phyloP scores from a whole-genome alignment of 2,888 invertebrate genomes.

The Tetragonisca angustula region DNA sequence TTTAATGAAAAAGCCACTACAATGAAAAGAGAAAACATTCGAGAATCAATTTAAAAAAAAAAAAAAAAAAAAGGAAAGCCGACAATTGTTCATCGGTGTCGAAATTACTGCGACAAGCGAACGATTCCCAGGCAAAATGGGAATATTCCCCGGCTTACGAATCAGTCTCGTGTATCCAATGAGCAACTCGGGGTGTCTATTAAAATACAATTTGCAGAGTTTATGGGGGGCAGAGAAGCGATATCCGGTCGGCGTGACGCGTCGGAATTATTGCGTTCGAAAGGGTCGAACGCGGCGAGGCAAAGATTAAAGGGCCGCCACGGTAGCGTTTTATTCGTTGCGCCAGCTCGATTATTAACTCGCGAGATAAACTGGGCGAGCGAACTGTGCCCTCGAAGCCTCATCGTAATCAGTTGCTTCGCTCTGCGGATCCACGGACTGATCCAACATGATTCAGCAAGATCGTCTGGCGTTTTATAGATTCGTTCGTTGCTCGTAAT shows the following conservation, averaged over 20 bases:
- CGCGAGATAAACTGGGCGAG: constrained; percentile 38
- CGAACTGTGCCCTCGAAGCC: constrained; percentile 28
- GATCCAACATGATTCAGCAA: neutral
- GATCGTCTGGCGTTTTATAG: constrained; percentile 6
- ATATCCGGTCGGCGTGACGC: constrained; percentile 14
- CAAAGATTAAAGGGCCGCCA: constrained; percentile 37
- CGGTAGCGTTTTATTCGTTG: constrained; percentile 25
- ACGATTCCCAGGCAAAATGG: constrained; percentile 6
- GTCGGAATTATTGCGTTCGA: constrained; percentile 11
- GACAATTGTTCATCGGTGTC: neutral
- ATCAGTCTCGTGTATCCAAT: constrained; percentile 9
- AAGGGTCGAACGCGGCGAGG: constrained; percentile 17
- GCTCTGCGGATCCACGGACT: neutral
- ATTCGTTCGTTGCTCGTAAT: too few species aligned
- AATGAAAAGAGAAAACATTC: too few species aligned
- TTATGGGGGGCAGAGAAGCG: constrained; percentile 2
- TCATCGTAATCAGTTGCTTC: constrained; percentile 29
- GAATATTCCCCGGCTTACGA: constrained; percentile 17
- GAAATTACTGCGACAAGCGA: constrained; percentile 1
- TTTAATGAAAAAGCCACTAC: too few species aligned
- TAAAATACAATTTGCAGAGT: constrained; percentile 43
- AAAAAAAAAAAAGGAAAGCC: neutral
- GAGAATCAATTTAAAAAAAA: too few species aligned
- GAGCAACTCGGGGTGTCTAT: constrained; percentile 18
- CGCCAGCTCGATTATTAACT: constrained; percentile 26